A percentile compares a stretch with the other conserved stretches of the same genome.
These are phyloP conservation scores for Drosophila kokeensis DNA, from an alignment of 2,888 invertebrate species.

Conservation along the genomic window DNA sequence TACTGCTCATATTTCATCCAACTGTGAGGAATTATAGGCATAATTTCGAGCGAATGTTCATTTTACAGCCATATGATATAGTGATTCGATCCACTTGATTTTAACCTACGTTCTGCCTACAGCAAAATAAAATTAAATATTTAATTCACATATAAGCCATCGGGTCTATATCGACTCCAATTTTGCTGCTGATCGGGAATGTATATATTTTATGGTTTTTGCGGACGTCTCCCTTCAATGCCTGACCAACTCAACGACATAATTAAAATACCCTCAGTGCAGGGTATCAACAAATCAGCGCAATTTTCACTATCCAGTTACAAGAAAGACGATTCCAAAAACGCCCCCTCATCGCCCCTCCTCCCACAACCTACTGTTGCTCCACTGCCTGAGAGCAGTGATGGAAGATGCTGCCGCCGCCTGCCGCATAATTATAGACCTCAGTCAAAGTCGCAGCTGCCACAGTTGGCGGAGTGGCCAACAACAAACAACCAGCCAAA, in stretches of 20 bases:
- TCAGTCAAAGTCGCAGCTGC: constrained; percentile 10
- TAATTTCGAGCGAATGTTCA: neutral
- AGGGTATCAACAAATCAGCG: constrained; percentile 49
- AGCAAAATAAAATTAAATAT: too few relatives aligned
- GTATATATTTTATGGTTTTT: neutral
- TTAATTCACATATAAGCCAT: neutral
- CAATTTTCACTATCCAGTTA: constrained; percentile 75
- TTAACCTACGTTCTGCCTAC: neutral
- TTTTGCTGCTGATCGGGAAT: neutral
- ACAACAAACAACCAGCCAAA: constrained; percentile 18
- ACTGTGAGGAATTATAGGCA: neutral
- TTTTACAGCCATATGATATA: neutral
- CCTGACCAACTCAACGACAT: neutral
- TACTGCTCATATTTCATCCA: neutral
- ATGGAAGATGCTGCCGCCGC: constrained; percentile 17
- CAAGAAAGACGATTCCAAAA: constrained; percentile 32
- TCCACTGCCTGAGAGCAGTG: neutral
- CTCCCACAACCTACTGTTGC: neutral
- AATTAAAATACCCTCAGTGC: neutral
- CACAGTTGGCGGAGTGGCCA: constrained; percentile 29
- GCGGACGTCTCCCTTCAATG: neutral
- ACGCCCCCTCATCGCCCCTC: neutral
- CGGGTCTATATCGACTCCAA: neutral
- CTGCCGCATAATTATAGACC: constrained; percentile 55
- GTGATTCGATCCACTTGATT: neutral